phyloP scores from a whole-genome alignment of 2,797 vertebrate genomes.

The Anolis apletophallus region DNA sequence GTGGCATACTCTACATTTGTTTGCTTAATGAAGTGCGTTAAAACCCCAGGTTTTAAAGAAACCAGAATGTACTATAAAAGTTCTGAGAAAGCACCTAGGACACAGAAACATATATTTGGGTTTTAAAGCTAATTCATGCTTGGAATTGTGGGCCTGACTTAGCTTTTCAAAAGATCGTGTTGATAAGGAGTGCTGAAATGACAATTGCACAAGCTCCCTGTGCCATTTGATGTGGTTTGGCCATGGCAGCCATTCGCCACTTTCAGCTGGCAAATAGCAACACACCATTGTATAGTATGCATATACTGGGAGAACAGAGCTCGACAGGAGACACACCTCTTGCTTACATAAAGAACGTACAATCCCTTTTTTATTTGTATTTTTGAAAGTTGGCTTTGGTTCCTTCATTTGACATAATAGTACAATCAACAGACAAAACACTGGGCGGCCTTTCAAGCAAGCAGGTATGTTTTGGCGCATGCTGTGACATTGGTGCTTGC shows the following conservation, averaged over 20 bases:
- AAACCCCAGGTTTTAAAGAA: background rate
- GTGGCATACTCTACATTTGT: background rate
- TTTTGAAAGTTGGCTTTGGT: slow-evolving; percentile 33
- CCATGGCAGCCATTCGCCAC: background rate
- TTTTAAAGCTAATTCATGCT: background rate
- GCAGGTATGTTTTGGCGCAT: slow-evolving; percentile 48
- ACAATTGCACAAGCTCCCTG: background rate
- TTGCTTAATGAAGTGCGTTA: background rate
- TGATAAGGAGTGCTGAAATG: background rate
- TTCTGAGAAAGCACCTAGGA: background rate
- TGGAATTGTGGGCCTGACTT: background rate
- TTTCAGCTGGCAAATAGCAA: background rate
- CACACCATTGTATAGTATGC: background rate
- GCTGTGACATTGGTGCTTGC: slow-evolving; percentile 45
- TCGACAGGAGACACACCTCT: background rate
- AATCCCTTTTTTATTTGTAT: background rate
- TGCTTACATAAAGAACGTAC: background rate
- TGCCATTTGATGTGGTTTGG: background rate
- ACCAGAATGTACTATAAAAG: background rate
- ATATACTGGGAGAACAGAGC: background rate
- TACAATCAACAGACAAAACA: slow-evolving; percentile 38
- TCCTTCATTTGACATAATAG: slow-evolving; percentile 29
- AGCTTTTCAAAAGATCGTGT: slow-evolving; percentile 26
- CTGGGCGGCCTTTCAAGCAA: slow-evolving; percentile 47
- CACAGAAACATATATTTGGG: background rate